Percentiles rank a stretch among this genome's conserved stretches.
These are phyloP conservation scores for Cacoxenus indagator DNA, from an alignment of 2,888 invertebrate species.

Conservation along the genomic window DNA sequence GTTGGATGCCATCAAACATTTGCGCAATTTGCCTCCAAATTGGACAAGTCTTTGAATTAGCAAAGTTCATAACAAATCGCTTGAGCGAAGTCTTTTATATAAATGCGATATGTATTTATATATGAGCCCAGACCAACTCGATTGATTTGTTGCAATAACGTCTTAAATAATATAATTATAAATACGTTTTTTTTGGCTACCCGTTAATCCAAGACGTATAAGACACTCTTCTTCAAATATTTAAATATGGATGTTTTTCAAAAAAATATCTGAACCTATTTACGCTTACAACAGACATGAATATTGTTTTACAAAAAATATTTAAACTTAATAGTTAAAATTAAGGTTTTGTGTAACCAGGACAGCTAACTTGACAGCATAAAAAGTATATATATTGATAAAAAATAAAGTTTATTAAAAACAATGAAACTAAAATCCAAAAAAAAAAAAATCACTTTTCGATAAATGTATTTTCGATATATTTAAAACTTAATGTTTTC, in stretches of 20 bases:
- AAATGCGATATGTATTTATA: constrained; percentile 40
- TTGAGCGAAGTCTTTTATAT: constrained; percentile 61
- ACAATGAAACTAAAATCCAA: constrained; percentile 24
- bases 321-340: constrained; percentile 4
- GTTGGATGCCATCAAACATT: constrained; percentile 34
- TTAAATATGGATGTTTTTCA: constrained; percentile 38
- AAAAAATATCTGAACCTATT: constrained; percentile 39
- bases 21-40: constrained; percentile 48
- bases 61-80: constrained; percentile 49
- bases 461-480: constrained; percentile 55
- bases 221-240: constrained; percentile 37
- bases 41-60: constrained; percentile 44
- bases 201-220: too few species aligned
- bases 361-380: constrained; percentile 1
- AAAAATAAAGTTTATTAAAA: constrained; percentile 24
- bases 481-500: constrained; percentile 42
- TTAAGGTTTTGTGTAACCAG: neutral
- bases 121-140: constrained; percentile 65
- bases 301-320: constrained; percentile 26
- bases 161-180: neutral
- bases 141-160: constrained; percentile 54
- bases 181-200: neutral
- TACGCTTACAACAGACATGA: constrained; percentile 50
- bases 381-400: constrained; percentile 6
- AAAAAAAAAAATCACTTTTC: constrained; percentile 40